Conservation (phyloP, 1,140 invertebrate species). For the Hydropsyche tenuis region DNA sequence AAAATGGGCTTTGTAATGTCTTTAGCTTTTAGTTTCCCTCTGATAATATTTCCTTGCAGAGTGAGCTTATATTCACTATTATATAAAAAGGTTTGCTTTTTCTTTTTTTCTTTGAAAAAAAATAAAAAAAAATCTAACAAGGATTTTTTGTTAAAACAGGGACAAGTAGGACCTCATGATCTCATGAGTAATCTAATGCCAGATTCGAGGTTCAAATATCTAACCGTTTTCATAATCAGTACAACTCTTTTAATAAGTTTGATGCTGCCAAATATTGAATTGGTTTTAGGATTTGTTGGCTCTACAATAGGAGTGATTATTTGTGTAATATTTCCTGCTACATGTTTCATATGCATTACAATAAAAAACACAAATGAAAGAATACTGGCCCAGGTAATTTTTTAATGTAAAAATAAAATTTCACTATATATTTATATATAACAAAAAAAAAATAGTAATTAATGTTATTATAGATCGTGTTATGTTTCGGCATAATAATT, state of each 20-base stretch:
- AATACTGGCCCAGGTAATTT: conserved; percentile 70
- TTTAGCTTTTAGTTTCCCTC: conserved; percentile 92
- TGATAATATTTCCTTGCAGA: conserved; percentile 95
- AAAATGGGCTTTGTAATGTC: conserved; percentile 95
- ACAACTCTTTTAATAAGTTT: conserved; percentile 79
- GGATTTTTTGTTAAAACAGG: conserved; percentile 49
- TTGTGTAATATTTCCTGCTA: conserved; percentile 89
- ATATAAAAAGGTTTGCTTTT: conserved; percentile 74
- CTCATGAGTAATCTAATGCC: conserved; percentile 69
- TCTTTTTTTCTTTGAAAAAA: background rate
- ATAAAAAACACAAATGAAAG: conserved; percentile 78
- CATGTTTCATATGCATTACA: conserved; percentile 74
- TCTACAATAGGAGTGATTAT: conserved; percentile 95
- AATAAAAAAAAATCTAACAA: background rate
- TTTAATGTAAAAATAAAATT: too few species aligned
- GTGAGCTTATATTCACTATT: conserved; percentile 92
- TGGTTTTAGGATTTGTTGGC: conserved; percentile 90
- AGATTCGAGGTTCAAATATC: conserved; percentile 76
- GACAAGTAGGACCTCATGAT: conserved; percentile 57
- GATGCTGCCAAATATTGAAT: conserved; percentile 87
- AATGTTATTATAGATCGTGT: conserved; percentile 69
- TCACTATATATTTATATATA: too few species aligned
- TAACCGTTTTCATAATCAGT: conserved; percentile 79
- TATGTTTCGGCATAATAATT: conserved; percentile 78
- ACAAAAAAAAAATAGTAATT: too few species aligned